Evolutionary conservation across 2,888 invertebrate genomes (phyloP), one percentile per base, ranked within the genome.

Genomic region (Cheilosia variabilis): DNA sequence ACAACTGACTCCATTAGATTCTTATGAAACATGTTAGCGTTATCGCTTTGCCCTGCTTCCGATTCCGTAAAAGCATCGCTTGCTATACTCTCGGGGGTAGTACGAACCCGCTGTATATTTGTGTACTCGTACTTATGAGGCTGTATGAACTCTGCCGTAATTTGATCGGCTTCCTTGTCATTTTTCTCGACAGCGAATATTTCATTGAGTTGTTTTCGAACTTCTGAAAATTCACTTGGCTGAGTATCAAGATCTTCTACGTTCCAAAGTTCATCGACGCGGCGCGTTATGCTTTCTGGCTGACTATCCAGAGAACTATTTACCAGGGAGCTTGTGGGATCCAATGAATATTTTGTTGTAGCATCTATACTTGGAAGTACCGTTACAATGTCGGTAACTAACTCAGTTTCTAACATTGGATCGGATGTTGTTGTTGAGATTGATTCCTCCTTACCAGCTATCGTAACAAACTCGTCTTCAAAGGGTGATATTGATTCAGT

Each of bases 1-100:
- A 92, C 91, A n/a, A 91, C 91, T 75, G 91, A 90, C 66, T 92
- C 90, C 92, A 92, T 92, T 65, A 92, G 89, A 77, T 91, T 90
- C 86, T 91, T 91, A 87, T 91, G 91, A 80, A 92, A 91, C 37
- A 88, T 87, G 57, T 90, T 89, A 34, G 88, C 88, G 43, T 88
- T 88, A 17, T 88, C 88, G 9, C 69, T 63, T 22, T 87, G 82
- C 22, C 79, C 72, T 69, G 88, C 88, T 52, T 89, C 88, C 37
- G 88, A 88, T 17, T 88, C 37, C 7, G 27, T 7, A 45, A 58
- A 53, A 52, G 19, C 15, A 55, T 65, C 60, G 37, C 47, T 10
- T 6, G 63, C 15, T 34, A 43, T 58, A 47, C 45, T 55, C 19
- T 87, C 83, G 13, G 87, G 82, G 4, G 87, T 82, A 47, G 83